phyloP scores from a whole-genome alignment of 2,113 vertebrate genomes.

The Clarias magur region DNA sequence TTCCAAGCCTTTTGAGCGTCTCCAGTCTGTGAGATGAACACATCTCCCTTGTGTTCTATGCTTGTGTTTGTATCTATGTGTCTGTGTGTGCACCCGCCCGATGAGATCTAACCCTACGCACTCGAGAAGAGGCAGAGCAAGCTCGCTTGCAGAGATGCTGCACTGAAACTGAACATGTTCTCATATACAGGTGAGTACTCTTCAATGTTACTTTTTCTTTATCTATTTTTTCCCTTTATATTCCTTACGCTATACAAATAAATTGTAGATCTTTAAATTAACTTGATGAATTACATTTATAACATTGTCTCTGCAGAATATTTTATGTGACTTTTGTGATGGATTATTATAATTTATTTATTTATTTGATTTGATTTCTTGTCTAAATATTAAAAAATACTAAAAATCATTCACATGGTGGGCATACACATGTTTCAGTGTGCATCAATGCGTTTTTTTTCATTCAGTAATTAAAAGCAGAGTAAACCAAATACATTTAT shows the following conservation, averaged over 20 bases:
- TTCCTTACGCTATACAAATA: not conserved
- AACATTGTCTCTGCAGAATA: not conserved
- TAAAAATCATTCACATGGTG: not conserved
- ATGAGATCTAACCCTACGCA: constrained; percentile 54
- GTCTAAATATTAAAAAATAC: not conserved
- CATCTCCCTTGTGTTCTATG: constrained; percentile 25
- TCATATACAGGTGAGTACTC: constrained; percentile 37
- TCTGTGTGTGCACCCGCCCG: constrained; percentile 16
- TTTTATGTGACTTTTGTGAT: not conserved
- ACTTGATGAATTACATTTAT: not conserved
- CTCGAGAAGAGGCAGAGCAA: constrained; percentile 35
- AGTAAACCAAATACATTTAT: too few relatives aligned
- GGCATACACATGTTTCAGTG: not conserved
- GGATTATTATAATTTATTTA: not conserved
- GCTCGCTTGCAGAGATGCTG: constrained; percentile 42
- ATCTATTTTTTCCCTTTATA: not conserved
- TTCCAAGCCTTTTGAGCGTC: constrained; percentile 34
- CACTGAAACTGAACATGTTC: constrained; percentile 20
- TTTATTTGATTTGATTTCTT: not conserved
- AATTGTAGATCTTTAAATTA: not conserved
- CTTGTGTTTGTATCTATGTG: constrained; percentile 47
- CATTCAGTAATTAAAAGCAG: too few relatives aligned
- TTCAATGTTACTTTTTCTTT: not conserved
- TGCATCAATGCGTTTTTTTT: not conserved
- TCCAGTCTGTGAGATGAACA: constrained; percentile 22